Conservation (phyloP, 2,797 vertebrate genomes). For the Phoxinus dragarum region DNA sequence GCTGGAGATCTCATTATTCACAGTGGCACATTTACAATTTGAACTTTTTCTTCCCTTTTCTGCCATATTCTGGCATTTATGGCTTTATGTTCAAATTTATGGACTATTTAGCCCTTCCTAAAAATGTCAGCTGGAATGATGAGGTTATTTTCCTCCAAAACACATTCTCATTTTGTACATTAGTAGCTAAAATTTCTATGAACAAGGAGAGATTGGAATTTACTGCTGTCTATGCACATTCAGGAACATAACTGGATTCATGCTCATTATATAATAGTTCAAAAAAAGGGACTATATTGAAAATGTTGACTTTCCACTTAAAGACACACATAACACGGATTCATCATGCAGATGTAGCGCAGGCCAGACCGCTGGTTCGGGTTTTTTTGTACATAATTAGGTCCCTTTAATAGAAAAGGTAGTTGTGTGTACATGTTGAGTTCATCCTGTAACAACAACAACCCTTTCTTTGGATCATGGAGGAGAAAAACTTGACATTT, state of each 20-base stretch:
- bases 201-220: constrained; percentile 36
- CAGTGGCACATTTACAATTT: constrained; percentile 68
- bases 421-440: constrained; percentile 3
- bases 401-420: neutral
- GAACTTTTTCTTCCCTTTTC: constrained; percentile 71
- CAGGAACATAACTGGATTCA: constrained; percentile 23
- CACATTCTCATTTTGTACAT: constrained; percentile 65
- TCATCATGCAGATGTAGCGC: neutral
- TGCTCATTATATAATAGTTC: neutral
- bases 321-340: neutral
- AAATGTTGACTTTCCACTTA: neutral
- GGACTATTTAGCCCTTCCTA: constrained; percentile 75
- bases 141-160: constrained; percentile 65
- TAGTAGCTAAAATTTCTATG: constrained; percentile 70
- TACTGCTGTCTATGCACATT: constrained; percentile 22
- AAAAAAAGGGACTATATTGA: neutral
- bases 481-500: constrained; percentile 23
- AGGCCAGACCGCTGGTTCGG: neutral
- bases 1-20: constrained; percentile 67
- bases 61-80: constrained; percentile 70
- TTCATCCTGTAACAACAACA: constrained; percentile 20
- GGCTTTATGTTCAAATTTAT: constrained; percentile 76
- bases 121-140: constrained; percentile 73
- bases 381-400: neutral
- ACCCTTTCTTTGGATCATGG: neutral